Base-by-base conservation (phyloP, 2,888 invertebrate species). In the Calameuta pallipes region DNA sequence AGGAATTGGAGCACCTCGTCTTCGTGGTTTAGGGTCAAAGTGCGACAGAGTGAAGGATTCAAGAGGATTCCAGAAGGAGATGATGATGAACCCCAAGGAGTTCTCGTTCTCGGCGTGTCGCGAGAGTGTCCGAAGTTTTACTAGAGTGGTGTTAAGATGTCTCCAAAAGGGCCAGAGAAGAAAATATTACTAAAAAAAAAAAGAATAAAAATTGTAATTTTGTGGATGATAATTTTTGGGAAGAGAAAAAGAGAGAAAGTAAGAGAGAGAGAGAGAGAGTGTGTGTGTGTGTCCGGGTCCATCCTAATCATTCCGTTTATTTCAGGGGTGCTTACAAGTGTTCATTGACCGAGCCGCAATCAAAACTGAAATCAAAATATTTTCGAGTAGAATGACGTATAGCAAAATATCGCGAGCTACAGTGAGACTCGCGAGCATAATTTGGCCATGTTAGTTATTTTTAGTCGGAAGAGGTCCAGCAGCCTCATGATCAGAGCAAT, bases 1-100 rank as follows among this genome's bases (percentile, higher is more conserved):
- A 87, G 88, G 88, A 88, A 88, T 88, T 88, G 87, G 71, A 71
- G 71, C 31, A 34, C 33, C 71, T 56, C 12, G 71, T 23, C 31
- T 33, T 71, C 71, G 71, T 9, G 33, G 71, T 23, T 31, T 34
- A 71, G 71, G 23, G 71, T 31, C 31, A 71, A 30, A 71, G 71
- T 71, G 71, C 71, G 71, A 31, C 4, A 31, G 31, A 23, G 34
- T 13, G 12, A 71, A 34, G 71, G 71, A 33, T 31, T 34, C 33
- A 12, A 3, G 71, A 23, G 71, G 71, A 33, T 34, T 31, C 33
- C 71, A 34, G 31, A 12, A 34, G 71, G 31, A 31, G 23, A 9
- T 12, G 13, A 34, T 9, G 71, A 34, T 9, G 31, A 23, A 71
- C 31, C 12, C 56, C 9, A 56, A 56, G 23, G 23, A 56, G 9